phyloP scores from a whole-genome alignment of 2,888 invertebrate species.

The Agrochola circellaris region DNA sequence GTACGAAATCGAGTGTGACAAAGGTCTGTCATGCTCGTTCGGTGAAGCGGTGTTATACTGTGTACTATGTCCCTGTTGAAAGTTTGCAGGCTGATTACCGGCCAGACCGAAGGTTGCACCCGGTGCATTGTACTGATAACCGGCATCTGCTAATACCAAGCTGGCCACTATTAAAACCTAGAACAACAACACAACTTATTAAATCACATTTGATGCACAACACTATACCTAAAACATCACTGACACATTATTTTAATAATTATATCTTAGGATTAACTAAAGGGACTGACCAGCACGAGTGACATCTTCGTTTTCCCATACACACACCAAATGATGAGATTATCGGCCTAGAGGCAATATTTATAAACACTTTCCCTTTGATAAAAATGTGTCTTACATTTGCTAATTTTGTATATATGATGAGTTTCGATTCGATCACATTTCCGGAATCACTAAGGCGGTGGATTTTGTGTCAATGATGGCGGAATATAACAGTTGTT shows the following conservation, averaged over 20 bases:
- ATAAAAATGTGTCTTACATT: slow-evolving; percentile 70
- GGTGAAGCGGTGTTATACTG: neutral
- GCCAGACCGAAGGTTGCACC: slow-evolving; percentile 1
- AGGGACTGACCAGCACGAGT: slow-evolving; percentile 74
- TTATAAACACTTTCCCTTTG: slow-evolving; percentile 82
- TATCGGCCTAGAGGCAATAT: slow-evolving; percentile 71
- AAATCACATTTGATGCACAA: slow-evolving; percentile 34
- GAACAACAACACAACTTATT: slow-evolving; percentile 49
- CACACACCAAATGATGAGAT: slow-evolving; percentile 72
- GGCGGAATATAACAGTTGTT: slow-evolving; percentile 28
- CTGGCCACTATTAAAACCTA: slow-evolving; percentile 50
- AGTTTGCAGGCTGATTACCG: slow-evolving; percentile 2
- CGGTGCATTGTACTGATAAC: slow-evolving; percentile 55
- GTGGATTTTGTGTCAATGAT: slow-evolving; percentile 23
- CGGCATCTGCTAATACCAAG: slow-evolving; percentile 50
- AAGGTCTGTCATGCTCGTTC: slow-evolving; percentile 59
- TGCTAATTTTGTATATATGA: slow-evolving; percentile 78
- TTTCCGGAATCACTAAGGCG: slow-evolving; percentile 69
- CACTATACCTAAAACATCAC: slow-evolving; percentile 34
- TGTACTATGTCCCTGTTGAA: slow-evolving; percentile 3
- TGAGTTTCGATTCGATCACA: slow-evolving; percentile 69
- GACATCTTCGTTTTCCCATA: slow-evolving; percentile 70
- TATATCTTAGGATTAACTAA: slow-evolving; percentile 9
- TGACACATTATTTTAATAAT: neutral
- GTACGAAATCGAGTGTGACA: slow-evolving; percentile 69